phyloP scores from a whole-genome alignment of 2,888 invertebrate genomes.

The Podabrus alpinus region DNA sequence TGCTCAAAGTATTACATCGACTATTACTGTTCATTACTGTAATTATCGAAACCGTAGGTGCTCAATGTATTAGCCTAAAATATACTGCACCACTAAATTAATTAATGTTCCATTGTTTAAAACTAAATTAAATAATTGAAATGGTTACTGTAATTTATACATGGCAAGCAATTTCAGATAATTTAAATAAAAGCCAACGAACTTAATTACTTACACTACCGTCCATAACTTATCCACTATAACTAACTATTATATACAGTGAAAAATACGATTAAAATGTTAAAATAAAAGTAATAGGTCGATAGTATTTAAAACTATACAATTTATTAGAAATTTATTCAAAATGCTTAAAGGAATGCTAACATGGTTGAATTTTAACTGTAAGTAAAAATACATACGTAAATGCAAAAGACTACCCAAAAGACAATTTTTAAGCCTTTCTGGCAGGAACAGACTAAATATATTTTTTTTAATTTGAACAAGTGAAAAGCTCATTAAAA shows the following conservation, averaged over 20 bases:
- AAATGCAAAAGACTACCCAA: too few species aligned
- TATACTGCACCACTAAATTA: not conserved
- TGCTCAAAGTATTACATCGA: not conserved
- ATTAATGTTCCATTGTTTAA: not conserved
- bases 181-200: not conserved
- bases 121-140: not conserved
- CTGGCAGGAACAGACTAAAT: too few species aligned
- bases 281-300: too few species aligned
- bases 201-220: not conserved
- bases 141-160: not conserved
- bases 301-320: too few species aligned
- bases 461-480: too few species aligned
- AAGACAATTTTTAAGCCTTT: too few species aligned
- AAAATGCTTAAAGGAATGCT: too few species aligned
- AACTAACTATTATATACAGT: not conserved
- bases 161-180: not conserved
- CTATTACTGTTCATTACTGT: conserved; percentile 8
- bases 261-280: too few species aligned
- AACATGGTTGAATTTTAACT: too few species aligned
- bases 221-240: not conserved
- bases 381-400: too few species aligned
- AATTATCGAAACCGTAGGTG: conserved; percentile 5
- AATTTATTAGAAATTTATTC: too few species aligned
- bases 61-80: not conserved
- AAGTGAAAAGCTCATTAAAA: too few species aligned